Evolutionary conservation across 1,140 invertebrate genomes (phyloP), one percentile per base, ranked within the genome.

Genomic region (Carposina sasakii): DNA sequence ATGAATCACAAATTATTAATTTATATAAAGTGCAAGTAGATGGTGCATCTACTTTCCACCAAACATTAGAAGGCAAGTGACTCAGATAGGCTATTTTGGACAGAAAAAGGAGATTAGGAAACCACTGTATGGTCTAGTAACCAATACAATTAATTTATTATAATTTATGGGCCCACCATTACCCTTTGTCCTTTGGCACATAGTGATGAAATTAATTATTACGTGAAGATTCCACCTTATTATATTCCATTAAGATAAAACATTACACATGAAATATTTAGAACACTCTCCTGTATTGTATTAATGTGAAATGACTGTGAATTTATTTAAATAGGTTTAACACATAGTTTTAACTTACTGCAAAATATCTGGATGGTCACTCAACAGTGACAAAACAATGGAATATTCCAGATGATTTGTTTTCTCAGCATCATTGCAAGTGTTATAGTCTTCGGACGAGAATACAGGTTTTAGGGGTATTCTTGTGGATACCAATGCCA

Each of bases 331-430:
- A 23, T 16, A 31, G 13, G 46, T 13, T 40, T 49, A 13, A 48
- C 24, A 34, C 4, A 34, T 6, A 5, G 12, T 12, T 28, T 12
- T 6, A 28, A 82, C 82, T 75, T 85, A 89, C 87, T 85, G 76
- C 42, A 88, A 48, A 19, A 89, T 70, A 71, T 89, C 87, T 43
- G 81, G 85, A 48, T 86, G 78, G 41, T 78, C 70, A 52, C 70
- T 70, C 19, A 78, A 37, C 15, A 62, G 45, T 24, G 71, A 63
- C 8, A 83, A 49, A 13, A 73, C 55, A 31, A 79, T 60, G 12
- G 72, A 78, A 63, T 71, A 73, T 39, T 79, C 72, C 36, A 83
- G 60, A 59, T 83, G 77, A 36, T 53, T 58, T 8, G 56, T 71
- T 53, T 79, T 81, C 46, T 83, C 79, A 34, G 57, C 41, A 50